Percentiles rank a stretch among this genome's conserved stretches.
Evolutionary conservation across 2,888 invertebrate genomes (phyloP).

Genomic region (Laspeyria flexula): DNA sequence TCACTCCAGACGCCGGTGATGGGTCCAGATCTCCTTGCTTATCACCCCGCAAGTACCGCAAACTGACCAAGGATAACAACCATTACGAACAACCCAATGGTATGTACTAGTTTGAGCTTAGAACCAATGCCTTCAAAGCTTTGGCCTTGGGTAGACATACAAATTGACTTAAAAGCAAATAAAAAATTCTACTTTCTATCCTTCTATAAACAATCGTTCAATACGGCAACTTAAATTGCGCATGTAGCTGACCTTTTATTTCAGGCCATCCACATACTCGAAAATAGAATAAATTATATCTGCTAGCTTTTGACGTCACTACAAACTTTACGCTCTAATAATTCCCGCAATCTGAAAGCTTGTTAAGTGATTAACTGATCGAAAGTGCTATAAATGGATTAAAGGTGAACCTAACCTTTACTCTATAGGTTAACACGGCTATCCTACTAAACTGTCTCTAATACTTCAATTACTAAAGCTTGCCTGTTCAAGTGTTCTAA

Average conservation of each 20-base stretch:
- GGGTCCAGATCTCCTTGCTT: constrained; percentile 86
- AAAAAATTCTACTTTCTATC: neutral
- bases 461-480: constrained; percentile 7
- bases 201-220: too few species aligned
- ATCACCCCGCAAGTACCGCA: constrained; percentile 87
- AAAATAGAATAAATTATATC: too few species aligned
- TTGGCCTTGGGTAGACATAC: constrained; percentile 3
- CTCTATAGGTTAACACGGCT: constrained; percentile 17
- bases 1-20: constrained; percentile 87
- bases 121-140: neutral
- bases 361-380: constrained; percentile 37
- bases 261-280: too few species aligned
- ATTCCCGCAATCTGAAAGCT: constrained; percentile 21
- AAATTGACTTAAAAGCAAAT: neutral
- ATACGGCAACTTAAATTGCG: too few species aligned
- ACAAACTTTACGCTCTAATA: neutral
- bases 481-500: neutral
- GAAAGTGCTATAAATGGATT: constrained; percentile 41
- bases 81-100: constrained; percentile 81
- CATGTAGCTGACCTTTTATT: too few species aligned
- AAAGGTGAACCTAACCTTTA: constrained; percentile 35
- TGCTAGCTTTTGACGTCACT: neutral
- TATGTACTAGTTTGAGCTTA: constrained; percentile 46
- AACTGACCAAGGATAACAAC: constrained; percentile 84
- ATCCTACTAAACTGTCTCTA: constrained; percentile 13